Evolutionary conservation across 1,140 invertebrate genomes (phyloP).

Genomic region (Melipona quadrifasciata): DNA sequence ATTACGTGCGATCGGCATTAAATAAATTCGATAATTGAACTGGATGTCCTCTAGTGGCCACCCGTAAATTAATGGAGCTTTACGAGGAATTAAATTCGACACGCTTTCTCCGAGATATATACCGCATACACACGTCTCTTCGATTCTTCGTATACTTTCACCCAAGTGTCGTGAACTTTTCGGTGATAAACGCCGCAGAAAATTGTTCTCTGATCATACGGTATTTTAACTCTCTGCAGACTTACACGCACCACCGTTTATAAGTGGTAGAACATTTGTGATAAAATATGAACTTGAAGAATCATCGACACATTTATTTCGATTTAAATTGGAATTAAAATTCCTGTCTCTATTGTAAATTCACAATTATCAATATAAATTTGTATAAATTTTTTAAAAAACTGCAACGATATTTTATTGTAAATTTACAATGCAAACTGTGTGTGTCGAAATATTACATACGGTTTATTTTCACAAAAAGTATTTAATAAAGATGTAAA

Average conservation of each 20-base stretch:
- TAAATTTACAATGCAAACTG: background rate
- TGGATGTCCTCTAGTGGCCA: slow-evolving; percentile 8
- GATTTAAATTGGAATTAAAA: background rate
- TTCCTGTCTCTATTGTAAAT: no score
- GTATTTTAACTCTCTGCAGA: background rate
- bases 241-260: background rate
- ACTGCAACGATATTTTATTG: no score
- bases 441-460: background rate
- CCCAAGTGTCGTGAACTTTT: background rate
- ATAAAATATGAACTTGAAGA: background rate
- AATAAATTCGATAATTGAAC: slow-evolving; percentile 48
- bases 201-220: background rate
- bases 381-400: no score
- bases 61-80: slow-evolving; percentile 36
- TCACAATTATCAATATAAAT: no score
- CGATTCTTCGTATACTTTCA: background rate
- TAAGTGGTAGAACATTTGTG: background rate
- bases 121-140: background rate
- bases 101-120: slow-evolving; percentile 30
- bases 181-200: background rate
- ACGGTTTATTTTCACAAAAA: background rate
- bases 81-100: slow-evolving; percentile 42
- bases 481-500: background rate
- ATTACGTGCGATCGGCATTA: slow-evolving; percentile 23
- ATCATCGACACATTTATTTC: background rate